Evolutionary conservation across 2,888 invertebrate species (phyloP).

Genomic region (Corbicula japonica): DNA sequence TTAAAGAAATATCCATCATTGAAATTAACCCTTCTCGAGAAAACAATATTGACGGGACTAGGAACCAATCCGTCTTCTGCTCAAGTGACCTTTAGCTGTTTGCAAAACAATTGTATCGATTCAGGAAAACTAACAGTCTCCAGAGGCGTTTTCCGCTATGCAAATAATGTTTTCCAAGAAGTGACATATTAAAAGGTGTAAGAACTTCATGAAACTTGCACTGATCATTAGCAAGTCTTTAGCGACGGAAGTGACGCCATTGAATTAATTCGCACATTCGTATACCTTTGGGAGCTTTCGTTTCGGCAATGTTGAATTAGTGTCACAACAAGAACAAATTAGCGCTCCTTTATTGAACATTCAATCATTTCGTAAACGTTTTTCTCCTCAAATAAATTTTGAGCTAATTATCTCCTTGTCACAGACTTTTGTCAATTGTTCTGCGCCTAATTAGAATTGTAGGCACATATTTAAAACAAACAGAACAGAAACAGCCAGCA

Average conservation of each 20-base stretch:
- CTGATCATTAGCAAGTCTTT: slow-evolving; percentile 65
- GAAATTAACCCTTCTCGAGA: slow-evolving; percentile 29
- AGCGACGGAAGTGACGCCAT: slow-evolving; percentile 60
- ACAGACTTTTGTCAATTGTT: slow-evolving; percentile 45
- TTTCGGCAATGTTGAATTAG: slow-evolving; percentile 59
- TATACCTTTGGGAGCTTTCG: slow-evolving; percentile 61
- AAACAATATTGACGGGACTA: slow-evolving; percentile 56
- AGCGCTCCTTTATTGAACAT: slow-evolving; percentile 65
- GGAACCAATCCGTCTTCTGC: slow-evolving; percentile 46
- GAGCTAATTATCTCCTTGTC: slow-evolving; percentile 57
- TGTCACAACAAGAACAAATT: slow-evolving; percentile 64
- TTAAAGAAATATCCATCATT: slow-evolving; percentile 49
- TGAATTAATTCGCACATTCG: slow-evolving; percentile 65
- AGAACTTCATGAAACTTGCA: slow-evolving; percentile 65
- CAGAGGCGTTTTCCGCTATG: slow-evolving; percentile 37
- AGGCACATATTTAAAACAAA: too few species aligned
- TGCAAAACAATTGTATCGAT: slow-evolving; percentile 61
- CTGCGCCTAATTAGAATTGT: slow-evolving; percentile 57
- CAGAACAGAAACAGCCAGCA: too few species aligned
- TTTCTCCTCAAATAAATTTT: slow-evolving; percentile 59
- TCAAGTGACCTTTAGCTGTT: slow-evolving; percentile 41
- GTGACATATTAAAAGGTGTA: slow-evolving; percentile 69
- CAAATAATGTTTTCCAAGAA: slow-evolving; percentile 57
- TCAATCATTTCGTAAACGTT: slow-evolving; percentile 67
- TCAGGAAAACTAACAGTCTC: slow-evolving; percentile 49